phyloP scores from a whole-genome alignment of 2,113 vertebrate species.

The Vanacampus margaritifer region DNA sequence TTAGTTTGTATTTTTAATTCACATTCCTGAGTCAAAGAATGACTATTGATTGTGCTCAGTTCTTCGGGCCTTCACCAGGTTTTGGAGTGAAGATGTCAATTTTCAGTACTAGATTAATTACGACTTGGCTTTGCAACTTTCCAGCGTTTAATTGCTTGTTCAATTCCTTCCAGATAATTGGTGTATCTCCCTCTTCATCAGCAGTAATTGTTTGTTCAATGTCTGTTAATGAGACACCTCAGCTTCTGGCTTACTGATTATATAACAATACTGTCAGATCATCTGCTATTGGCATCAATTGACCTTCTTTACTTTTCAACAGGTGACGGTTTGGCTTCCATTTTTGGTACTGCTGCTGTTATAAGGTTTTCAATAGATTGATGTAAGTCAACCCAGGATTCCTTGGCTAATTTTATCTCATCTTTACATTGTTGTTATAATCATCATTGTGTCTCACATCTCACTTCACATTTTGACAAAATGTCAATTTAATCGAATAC shows the following conservation, averaged over 20 bases:
- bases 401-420: background rate
- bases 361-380: too few species aligned
- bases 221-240: background rate
- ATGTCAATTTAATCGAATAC: background rate
- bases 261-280: background rate
- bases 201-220: constrained; percentile 1
- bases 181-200: background rate
- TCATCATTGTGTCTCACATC: background rate
- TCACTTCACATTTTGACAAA: too few species aligned
- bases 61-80: too few species aligned
- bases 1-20: too few species aligned
- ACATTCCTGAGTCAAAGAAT: too few species aligned
- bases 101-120: background rate
- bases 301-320: background rate
- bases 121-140: background rate
- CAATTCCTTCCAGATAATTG: background rate
- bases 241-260: background rate
- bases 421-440: background rate
- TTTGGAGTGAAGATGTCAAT: background rate
- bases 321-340: background rate
- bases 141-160: background rate
- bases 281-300: background rate
- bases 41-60: too few species aligned
- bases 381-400: background rate
- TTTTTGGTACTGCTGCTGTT: background rate